Percentiles rank a stretch among this genome's conserved stretches.
Conservation (phyloP, 2,113 vertebrate genomes). For the Synchiropus splendidus region DNA sequence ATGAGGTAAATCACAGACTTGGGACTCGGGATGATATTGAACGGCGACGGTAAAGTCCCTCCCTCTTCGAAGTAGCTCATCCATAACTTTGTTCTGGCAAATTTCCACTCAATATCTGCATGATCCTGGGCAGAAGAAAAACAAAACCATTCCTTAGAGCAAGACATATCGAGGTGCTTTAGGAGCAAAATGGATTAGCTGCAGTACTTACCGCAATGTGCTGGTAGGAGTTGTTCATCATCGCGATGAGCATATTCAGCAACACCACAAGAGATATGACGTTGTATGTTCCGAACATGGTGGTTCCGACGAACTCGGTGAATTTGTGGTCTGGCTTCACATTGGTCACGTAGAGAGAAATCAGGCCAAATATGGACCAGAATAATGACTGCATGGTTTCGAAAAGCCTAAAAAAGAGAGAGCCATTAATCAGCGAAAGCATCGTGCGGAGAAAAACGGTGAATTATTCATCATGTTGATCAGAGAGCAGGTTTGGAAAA, state of each 20-base stretch:
- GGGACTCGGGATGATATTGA: conserved; percentile 94
- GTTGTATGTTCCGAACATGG: conserved; percentile 97
- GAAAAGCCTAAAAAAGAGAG: conserved; percentile 75
- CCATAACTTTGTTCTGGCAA: conserved; percentile 97
- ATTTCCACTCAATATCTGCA: conserved; percentile 98
- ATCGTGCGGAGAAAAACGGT: neutral
- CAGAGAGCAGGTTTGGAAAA: conserved; percentile 3
- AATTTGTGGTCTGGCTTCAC: conserved; percentile 82
- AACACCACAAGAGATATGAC: conserved; percentile 95
- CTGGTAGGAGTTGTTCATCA: conserved; percentile 99
- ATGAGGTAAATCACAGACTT: conserved; percentile 86
- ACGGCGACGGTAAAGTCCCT: conserved; percentile 89
- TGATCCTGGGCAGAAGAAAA: conserved; percentile 75
- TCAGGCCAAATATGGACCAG: conserved; percentile 97
- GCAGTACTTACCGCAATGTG: conserved; percentile 87
- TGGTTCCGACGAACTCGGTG: conserved; percentile 91
- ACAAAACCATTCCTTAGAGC: conserved; percentile 4
- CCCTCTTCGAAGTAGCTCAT: conserved; percentile 99
- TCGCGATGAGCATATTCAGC: conserved; percentile 98
- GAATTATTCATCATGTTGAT: neutral
- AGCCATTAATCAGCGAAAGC: conserved; percentile 12
- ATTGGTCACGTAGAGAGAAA: conserved; percentile 89
- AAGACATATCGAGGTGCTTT: conserved; percentile 1
- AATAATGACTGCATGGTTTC: conserved; percentile 93
- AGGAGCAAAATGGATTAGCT: neutral